Evolutionary conservation across 1,140 invertebrate genomes (phyloP), one percentile per base, ranked within the genome.

Genomic region (Bactericera cockerelli): DNA sequence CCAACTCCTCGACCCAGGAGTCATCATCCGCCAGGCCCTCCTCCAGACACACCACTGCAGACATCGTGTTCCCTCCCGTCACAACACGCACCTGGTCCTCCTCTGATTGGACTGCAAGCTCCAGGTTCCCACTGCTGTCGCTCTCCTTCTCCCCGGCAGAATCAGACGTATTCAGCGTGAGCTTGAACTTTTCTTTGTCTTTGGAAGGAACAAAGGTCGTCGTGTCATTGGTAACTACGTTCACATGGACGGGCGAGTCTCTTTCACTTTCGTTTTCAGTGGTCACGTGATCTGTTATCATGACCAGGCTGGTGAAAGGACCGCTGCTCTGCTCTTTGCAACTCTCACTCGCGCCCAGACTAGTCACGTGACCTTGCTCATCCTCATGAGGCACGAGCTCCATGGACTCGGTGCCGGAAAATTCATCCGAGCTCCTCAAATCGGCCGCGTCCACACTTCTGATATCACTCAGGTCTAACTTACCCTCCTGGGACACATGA

Each of bases 11-110:
- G 36, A 89, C 85, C 87, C 87, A 89, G 28, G 86, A 89, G 66
- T 89, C 87, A 67, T 89, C 86, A 62, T 89, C 87, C 24, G 87
- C 86, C 26, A 89, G 71, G 55, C 86, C 86, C 68, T 89, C 86
- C 69, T 89, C 86, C 25, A 88, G 76, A 59, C 81, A 84, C n/a
- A 83, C 77, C n/a, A 82, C 76, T 38, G 79, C 79, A 61, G 80
- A 80, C 62, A 81, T 72, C 61, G 79, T 81, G 67, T 81, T 76
- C 65, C 73, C 74, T 64, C 79, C 80, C 42, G 80, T 79, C 63
- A 81, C 76, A 61, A 81, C 79, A 65, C 76, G 77, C 61, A 82
- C 78, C 70, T 74, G 61, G 11, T 39, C 28, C 14, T 39, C 31
- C 49, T 53, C 55, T 11, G 14, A 28, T 25, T 14, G 13, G 2